Evolutionary conservation across 1,140 invertebrate genomes (phyloP).

Genomic region (Drosophila grimshawi): DNA sequence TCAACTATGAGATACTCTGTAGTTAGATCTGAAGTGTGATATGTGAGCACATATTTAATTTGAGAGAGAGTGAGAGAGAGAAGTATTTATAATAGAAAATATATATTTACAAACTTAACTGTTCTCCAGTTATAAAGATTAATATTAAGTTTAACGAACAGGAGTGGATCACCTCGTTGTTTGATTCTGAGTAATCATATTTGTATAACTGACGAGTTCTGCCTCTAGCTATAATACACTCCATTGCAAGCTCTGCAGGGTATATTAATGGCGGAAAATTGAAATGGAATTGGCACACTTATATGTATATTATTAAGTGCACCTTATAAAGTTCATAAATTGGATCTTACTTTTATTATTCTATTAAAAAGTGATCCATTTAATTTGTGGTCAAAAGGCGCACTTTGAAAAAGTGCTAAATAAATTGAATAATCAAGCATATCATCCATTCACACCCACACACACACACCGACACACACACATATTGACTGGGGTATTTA

Average conservation of each 20-base stretch:
- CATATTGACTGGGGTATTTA: conserved; percentile 16
- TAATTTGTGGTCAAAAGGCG: conserved; percentile 54
- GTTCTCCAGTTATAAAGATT: no score
- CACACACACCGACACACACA: conserved; percentile 6
- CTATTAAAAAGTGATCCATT: conserved; percentile 49
- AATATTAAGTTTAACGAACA: no score
- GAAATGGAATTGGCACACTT: background rate
- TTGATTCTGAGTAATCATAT: no score
- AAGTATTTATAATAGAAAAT: no score
- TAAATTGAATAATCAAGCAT: conserved; percentile 58
- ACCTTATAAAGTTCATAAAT: conserved; percentile 29
- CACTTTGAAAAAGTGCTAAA: conserved; percentile 30
- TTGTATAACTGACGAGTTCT: no score
- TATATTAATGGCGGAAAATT: background rate
- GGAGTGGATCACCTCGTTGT: no score
- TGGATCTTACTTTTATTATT: conserved; percentile 23
- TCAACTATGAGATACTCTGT: background rate
- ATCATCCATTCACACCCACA: conserved; percentile 3
- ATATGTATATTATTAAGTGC: conserved; percentile 47
- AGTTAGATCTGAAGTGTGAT: background rate
- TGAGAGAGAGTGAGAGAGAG: no score
- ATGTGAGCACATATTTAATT: no score
- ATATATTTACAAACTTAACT: no score
- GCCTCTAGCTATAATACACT: no score
- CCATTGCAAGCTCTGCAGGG: no score